phyloP scores from a whole-genome alignment of 2,113 vertebrate species.

The Anoura caudifer region DNA sequence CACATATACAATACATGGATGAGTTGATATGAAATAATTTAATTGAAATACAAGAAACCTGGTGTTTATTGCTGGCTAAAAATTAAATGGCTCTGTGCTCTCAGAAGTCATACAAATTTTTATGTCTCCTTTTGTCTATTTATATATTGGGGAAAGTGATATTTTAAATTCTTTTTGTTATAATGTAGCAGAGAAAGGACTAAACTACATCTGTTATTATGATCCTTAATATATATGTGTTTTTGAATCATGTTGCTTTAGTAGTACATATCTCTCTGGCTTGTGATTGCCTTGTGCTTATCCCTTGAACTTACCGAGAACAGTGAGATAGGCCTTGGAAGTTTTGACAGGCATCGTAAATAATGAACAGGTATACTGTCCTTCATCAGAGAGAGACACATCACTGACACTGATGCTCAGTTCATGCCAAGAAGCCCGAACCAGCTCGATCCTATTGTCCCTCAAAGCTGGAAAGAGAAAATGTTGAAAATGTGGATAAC shows the following conservation, averaged over 20 bases:
- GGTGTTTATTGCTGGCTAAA: not conserved
- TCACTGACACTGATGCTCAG: slow-evolving; percentile 95
- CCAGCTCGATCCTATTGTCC: slow-evolving; percentile 97
- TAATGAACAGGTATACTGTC: slow-evolving; percentile 97
- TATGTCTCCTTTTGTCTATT: not conserved
- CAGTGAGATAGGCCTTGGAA: slow-evolving; percentile 97
- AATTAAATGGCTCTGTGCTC: not conserved
- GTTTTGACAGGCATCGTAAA: slow-evolving; percentile 99
- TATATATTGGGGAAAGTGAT: not conserved
- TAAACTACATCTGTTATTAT: not conserved
- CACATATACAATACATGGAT: not conserved
- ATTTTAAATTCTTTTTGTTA: not conserved
- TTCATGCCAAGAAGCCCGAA: slow-evolving; percentile 94
- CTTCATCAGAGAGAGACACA: slow-evolving; percentile 94
- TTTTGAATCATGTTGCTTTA: not conserved
- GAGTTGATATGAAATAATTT: not conserved
- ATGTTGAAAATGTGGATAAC: not conserved
- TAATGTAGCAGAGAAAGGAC: not conserved
- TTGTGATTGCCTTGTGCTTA: not conserved
- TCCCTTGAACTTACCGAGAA: slow-evolving; percentile 88
- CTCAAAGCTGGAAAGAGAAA: slow-evolving; percentile 87
- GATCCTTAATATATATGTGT: not conserved
- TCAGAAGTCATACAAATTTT: not conserved
- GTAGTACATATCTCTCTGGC: not conserved
- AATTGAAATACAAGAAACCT: not conserved